A percentile compares a stretch with the other conserved stretches of the same genome.
phyloP scores from a whole-genome alignment of 2,888 invertebrate species.

The Dioctria linearis region DNA sequence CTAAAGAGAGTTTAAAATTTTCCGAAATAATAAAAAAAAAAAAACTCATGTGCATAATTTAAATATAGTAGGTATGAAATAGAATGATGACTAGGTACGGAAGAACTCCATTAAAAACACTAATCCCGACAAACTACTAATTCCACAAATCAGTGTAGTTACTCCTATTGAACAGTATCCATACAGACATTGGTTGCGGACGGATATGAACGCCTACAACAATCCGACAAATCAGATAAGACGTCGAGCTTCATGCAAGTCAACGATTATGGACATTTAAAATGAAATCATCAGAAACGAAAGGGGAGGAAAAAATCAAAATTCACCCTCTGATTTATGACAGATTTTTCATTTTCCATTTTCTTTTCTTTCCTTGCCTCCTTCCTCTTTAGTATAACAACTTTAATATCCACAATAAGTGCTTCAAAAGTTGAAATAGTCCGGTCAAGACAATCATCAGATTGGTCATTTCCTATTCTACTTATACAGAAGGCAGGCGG shows the following conservation, averaged over 20 bases:
- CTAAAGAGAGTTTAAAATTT: background rate
- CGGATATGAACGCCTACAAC: constrained; percentile 24
- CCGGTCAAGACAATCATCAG: background rate
- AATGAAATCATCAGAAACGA: constrained; percentile 10
- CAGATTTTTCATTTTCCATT: background rate
- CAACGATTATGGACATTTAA: constrained; percentile 24
- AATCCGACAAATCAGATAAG: constrained; percentile 18
- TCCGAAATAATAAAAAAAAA: background rate
- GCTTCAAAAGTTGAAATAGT: background rate
- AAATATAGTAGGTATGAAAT: background rate
- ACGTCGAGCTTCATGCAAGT: constrained; percentile 1
- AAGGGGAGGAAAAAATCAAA: background rate
- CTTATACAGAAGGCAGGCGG: background rate
- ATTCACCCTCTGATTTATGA: constrained; percentile 12
- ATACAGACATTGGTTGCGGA: background rate
- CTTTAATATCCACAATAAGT: background rate
- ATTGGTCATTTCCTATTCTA: constrained; percentile 11
- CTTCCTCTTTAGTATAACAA: background rate
- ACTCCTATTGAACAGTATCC: constrained; percentile 27
- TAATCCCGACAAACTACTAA: background rate
- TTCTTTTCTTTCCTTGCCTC: background rate
- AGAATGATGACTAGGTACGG: background rate
- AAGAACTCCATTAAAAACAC: background rate
- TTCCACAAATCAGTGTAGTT: constrained; percentile 12
- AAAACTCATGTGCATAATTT: background rate